phyloP scores from a whole-genome alignment of 2,888 invertebrate genomes.

The Pilophorus perplexus region DNA sequence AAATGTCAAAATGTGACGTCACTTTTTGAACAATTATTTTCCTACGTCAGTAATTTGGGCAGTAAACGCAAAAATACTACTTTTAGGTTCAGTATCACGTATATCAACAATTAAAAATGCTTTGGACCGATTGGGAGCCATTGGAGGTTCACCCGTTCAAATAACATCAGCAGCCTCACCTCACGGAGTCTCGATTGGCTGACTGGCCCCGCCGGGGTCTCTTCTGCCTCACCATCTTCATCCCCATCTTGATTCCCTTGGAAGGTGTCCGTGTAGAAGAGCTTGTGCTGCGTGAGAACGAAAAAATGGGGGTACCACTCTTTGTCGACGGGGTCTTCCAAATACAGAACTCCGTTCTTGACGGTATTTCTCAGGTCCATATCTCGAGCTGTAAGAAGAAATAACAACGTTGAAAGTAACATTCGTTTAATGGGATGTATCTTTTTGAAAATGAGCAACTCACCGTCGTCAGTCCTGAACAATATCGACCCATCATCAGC shows the following conservation, averaged over 20 bases:
- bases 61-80: too few species aligned
- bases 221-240: constrained; percentile 57
- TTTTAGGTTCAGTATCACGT: too few species aligned
- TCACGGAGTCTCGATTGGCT: constrained; percentile 58
- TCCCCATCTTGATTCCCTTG: constrained; percentile 56
- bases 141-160: too few species aligned
- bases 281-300: constrained; percentile 80
- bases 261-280: constrained; percentile 80
- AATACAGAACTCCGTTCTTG: constrained; percentile 83
- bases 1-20: too few species aligned
- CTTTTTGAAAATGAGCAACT: constrained; percentile 19
- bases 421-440: too few species aligned
- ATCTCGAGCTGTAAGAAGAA: constrained; percentile 58
- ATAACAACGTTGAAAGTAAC: too few species aligned
- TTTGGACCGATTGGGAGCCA: too few species aligned
- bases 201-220: constrained; percentile 51
- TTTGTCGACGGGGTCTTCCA: constrained; percentile 85
- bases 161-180: too few species aligned
- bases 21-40: too few species aligned
- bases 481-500: constrained; percentile 69
- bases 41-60: too few species aligned
- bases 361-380: constrained; percentile 77
- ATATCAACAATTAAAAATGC: too few species aligned
- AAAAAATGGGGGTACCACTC: constrained; percentile 94
- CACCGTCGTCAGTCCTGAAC: constrained; percentile 61